Evolutionary conservation across 2,888 invertebrate genomes (phyloP).

Genomic region (Liopterus haemorrhoidalis): DNA sequence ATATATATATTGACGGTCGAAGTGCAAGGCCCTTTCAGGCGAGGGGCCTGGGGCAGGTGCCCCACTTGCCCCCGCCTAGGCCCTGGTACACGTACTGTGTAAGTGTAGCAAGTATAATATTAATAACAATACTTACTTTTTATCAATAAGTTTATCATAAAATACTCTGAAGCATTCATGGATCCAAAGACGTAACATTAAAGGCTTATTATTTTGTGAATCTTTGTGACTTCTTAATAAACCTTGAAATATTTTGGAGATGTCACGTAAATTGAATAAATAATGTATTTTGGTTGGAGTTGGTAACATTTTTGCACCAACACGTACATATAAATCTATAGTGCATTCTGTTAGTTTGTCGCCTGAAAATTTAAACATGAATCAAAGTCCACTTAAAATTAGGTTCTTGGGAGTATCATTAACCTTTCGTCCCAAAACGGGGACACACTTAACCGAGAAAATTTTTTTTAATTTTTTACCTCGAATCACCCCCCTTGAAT

Average conservation of each 20-base stretch:
- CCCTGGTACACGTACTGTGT: too few relatives aligned
- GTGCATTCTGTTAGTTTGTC: conserved; percentile 66
- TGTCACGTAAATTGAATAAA: conserved; percentile 81
- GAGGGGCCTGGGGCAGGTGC: too few relatives aligned
- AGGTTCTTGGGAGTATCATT: too few relatives aligned
- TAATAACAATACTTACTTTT: conserved; percentile 56
- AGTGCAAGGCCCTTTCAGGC: too few relatives aligned
- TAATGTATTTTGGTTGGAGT: conserved; percentile 89
- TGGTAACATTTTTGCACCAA: conserved; percentile 69
- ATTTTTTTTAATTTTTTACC: too few relatives aligned
- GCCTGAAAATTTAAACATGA: conserved; percentile 42
- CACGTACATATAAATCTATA: conserved; percentile 69
- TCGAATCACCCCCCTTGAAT: too few relatives aligned
- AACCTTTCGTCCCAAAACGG: too few relatives aligned
- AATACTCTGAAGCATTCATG: conserved; percentile 84
- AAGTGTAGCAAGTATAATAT: too few relatives aligned
- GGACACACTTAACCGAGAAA: too few relatives aligned
- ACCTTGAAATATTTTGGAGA: conserved; percentile 81
- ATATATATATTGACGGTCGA: too few relatives aligned
- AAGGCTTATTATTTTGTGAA: conserved; percentile 64
- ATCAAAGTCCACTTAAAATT: conserved; percentile 5
- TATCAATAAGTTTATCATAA: conserved; percentile 74
- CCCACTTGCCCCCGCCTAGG: too few relatives aligned
- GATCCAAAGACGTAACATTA: conserved; percentile 75
- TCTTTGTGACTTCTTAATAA: conserved; percentile 70